These are phyloP conservation scores for Cantharis flavilabris DNA, from an alignment of 2,888 invertebrate species.

Conservation along the genomic window DNA sequence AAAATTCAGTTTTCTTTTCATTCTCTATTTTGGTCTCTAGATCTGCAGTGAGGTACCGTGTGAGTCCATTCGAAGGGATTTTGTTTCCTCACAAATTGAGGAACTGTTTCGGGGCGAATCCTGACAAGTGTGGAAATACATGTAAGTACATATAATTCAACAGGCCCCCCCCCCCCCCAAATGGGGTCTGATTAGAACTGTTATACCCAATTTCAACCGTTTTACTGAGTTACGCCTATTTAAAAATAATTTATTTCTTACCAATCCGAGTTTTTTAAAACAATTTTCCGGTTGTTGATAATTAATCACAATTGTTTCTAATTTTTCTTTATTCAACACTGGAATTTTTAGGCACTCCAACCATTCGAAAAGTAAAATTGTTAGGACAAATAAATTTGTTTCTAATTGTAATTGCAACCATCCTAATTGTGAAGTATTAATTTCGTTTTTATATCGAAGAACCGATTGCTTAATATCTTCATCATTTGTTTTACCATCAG, in stretches of 20 bases:
- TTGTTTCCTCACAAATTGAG: too few relatives aligned
- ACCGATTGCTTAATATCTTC: slow-evolving; percentile 60
- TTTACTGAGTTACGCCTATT: too few relatives aligned
- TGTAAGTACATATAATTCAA: too few relatives aligned
- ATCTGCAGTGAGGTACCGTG: too few relatives aligned
- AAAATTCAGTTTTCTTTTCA: too few relatives aligned
- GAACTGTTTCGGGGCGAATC: too few relatives aligned
- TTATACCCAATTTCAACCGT: too few relatives aligned
- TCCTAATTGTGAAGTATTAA: slow-evolving; percentile 70
- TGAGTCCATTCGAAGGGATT: too few relatives aligned
- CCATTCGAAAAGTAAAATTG: slow-evolving; percentile 75
- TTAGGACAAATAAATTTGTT: slow-evolving; percentile 64
- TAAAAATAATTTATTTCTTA: slow-evolving; percentile 39
- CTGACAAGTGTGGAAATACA: too few relatives aligned
- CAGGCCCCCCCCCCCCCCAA: too few relatives aligned
- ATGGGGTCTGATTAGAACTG: too few relatives aligned
- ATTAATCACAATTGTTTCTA: slow-evolving; percentile 68
- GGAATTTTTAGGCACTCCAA: slow-evolving; percentile 74
- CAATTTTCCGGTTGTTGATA: slow-evolving; percentile 66
- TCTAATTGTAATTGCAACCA: slow-evolving; percentile 70
- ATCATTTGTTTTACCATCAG: slow-evolving; percentile 63
- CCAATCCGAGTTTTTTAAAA: slow-evolving; percentile 62
- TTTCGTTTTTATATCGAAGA: slow-evolving; percentile 62
- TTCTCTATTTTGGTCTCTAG: too few relatives aligned
- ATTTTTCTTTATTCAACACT: slow-evolving; percentile 67